Percentiles rank a stretch among this genome's conserved stretches.
phyloP scores from a whole-genome alignment of 2,888 invertebrate species.

The Caenorhabditis afra region DNA sequence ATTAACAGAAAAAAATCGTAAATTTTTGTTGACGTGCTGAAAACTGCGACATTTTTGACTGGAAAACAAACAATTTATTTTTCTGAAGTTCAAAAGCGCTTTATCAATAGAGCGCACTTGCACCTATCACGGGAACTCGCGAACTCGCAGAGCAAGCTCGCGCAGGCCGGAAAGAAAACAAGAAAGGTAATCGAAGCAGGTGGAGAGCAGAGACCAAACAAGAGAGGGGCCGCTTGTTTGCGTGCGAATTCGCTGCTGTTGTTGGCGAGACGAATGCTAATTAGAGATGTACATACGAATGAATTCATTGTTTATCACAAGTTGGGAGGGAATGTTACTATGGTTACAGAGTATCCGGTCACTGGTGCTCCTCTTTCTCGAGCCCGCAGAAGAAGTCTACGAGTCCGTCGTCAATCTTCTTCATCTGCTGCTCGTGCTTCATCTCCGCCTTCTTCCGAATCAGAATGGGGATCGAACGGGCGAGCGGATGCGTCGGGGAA shows the following conservation, averaged over 20 bases:
- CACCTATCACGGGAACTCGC: constrained; percentile 13
- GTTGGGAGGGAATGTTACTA: constrained; percentile 28
- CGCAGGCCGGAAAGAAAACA: constrained; percentile 12
- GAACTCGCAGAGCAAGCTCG: background rate
- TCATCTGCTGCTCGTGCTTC: constrained; percentile 42
- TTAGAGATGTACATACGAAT: constrained; percentile 1
- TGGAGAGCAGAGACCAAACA: constrained; percentile 4
- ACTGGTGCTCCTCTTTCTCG: constrained; percentile 22
- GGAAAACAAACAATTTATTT: constrained; percentile 3
- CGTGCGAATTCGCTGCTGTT: no score
- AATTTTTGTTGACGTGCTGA: no score
- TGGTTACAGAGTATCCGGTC: background rate
- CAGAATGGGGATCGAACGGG: constrained; percentile 25
- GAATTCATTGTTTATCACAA: constrained; percentile 22
- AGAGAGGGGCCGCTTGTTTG: background rate
- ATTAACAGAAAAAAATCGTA: no score
- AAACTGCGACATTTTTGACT: no score
- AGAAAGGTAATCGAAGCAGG: background rate
- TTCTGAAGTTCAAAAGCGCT: constrained; percentile 13
- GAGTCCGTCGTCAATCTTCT: constrained; percentile 26
- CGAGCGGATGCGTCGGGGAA: constrained; percentile 35
- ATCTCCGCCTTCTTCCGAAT: constrained; percentile 41
- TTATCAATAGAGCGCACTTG: constrained; percentile 16
- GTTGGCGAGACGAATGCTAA: background rate
- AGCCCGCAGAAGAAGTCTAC: constrained; percentile 30